Percentiles rank a stretch among this genome's conserved stretches.
Conservation (phyloP, 2,113 vertebrate species). For the Pedionomus torquatus region DNA sequence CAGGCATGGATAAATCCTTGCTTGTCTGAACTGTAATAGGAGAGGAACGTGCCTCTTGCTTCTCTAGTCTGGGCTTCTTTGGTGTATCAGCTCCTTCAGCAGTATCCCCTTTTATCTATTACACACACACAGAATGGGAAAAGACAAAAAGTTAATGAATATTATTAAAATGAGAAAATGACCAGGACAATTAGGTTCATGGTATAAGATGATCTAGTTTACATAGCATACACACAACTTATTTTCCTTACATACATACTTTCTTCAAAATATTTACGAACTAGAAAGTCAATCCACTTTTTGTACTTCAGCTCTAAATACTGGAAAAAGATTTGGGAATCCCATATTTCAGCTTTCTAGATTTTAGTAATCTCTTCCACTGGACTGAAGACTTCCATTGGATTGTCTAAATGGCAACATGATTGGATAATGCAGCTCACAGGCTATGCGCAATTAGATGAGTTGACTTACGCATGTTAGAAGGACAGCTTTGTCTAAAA, state of each 20-base stretch:
- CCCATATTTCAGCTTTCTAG: background rate
- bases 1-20: slow-evolving; percentile 88
- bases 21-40: slow-evolving; percentile 89
- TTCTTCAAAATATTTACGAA: background rate
- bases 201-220: background rate
- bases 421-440: background rate
- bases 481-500: background rate
- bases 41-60: slow-evolving; percentile 87
- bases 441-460: background rate
- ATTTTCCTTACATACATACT: background rate
- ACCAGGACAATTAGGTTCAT: background rate
- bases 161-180: background rate
- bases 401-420: background rate
- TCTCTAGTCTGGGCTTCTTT: slow-evolving; percentile 92
- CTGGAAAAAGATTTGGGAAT: background rate
- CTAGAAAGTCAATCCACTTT: background rate
- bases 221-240: fast-evolving
- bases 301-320: background rate
- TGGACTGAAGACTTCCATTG: too few species aligned
- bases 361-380: background rate
- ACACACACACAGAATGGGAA: background rate
- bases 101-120: slow-evolving; percentile 84
- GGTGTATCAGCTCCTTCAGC: slow-evolving; percentile 83
- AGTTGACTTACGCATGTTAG: background rate
- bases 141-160: background rate